A percentile compares a stretch with the other conserved stretches of the same genome.
These are phyloP conservation scores for Polydrusus pterygomalis DNA, from an alignment of 2,888 invertebrate species.

Conservation along the genomic window DNA sequence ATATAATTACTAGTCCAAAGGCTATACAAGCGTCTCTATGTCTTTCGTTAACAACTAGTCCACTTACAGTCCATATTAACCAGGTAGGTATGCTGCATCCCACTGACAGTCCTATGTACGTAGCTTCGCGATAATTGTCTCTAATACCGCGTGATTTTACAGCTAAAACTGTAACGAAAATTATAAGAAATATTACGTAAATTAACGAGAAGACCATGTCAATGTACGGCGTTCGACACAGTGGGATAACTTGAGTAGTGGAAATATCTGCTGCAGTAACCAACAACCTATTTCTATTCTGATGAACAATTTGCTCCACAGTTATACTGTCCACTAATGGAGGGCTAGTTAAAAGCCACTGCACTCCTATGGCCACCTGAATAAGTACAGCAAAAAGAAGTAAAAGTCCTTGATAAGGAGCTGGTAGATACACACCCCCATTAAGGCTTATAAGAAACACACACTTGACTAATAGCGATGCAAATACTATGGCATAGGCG, in stretches of 20 bases:
- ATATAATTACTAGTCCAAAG: constrained; percentile 90
- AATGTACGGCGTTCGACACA: constrained; percentile 81
- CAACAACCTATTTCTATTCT: constrained; percentile 68
- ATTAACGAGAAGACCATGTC: constrained; percentile 86
- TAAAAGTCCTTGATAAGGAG: constrained; percentile 92
- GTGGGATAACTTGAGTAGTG: constrained; percentile 66
- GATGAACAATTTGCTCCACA: constrained; percentile 65
- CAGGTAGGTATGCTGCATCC: constrained; percentile 91
- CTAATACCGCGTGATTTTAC: constrained; percentile 91
- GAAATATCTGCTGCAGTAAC: constrained; percentile 68
- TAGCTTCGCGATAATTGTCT: constrained; percentile 94
- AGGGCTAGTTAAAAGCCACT: constrained; percentile 89
- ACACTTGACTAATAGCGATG: constrained; percentile 93
- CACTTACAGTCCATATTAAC: constrained; percentile 89
- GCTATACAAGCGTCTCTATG: constrained; percentile 92
- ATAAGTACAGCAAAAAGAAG: constrained; percentile 93
- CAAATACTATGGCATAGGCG: constrained; percentile 90
- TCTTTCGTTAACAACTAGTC: constrained; percentile 84
- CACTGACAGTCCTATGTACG: constrained; percentile 92
- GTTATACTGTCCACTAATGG: constrained; percentile 76
- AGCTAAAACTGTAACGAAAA: constrained; percentile 89
- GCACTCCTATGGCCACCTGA: constrained; percentile 88
- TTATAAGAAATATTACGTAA: constrained; percentile 89
- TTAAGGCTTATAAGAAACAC: constrained; percentile 94
- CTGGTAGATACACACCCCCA: constrained; percentile 92